Percentiles rank a stretch among this genome's conserved stretches.
Conservation (phyloP, 2,888 invertebrate genomes). For the Drosophila suboccidentalis region DNA sequence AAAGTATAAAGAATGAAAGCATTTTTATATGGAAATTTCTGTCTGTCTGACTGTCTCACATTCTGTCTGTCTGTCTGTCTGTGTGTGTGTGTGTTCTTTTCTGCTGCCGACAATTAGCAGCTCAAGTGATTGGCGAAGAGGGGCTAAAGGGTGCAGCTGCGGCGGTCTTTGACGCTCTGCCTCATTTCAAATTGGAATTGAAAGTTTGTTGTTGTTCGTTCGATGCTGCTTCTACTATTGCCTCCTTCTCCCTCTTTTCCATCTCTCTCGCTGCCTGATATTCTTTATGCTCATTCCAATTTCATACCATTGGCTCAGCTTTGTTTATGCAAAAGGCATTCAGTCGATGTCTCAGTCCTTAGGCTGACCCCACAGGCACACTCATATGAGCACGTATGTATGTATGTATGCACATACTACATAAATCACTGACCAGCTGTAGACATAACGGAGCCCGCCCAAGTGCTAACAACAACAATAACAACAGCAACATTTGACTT, state of each 20-base stretch:
- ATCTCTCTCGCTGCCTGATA: background rate
- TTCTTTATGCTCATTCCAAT: constrained; percentile 13
- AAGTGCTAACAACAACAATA: constrained; percentile 14
- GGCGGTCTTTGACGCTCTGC: constrained; percentile 78
- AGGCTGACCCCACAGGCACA: constrained; percentile 48
- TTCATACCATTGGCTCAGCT: too few relatives aligned
- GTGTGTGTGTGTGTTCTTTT: constrained; percentile 46
- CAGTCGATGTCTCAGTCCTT: constrained; percentile 43
- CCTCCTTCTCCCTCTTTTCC: background rate
- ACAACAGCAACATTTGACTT: constrained; percentile 30
- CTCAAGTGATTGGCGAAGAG: constrained; percentile 66
- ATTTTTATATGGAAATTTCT: constrained; percentile 69
- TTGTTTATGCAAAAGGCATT: constrained; percentile 59
- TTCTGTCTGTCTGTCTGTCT: constrained; percentile 4
- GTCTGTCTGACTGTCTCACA: background rate
- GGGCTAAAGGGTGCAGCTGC: constrained; percentile 36
- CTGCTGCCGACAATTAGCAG: constrained; percentile 77
- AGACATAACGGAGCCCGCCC: constrained; percentile 70
- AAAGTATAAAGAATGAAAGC: constrained; percentile 28
- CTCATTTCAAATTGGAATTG: constrained; percentile 74
- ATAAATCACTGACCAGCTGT: constrained; percentile 74
- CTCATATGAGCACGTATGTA: too few relatives aligned
- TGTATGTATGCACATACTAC: constrained; percentile 3
- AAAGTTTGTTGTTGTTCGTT: constrained; percentile 56
- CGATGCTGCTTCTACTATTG: constrained; percentile 26